These are phyloP conservation scores for Hyphantria cunea DNA, from an alignment of 1,140 invertebrate genomes.

Conservation along the genomic window DNA sequence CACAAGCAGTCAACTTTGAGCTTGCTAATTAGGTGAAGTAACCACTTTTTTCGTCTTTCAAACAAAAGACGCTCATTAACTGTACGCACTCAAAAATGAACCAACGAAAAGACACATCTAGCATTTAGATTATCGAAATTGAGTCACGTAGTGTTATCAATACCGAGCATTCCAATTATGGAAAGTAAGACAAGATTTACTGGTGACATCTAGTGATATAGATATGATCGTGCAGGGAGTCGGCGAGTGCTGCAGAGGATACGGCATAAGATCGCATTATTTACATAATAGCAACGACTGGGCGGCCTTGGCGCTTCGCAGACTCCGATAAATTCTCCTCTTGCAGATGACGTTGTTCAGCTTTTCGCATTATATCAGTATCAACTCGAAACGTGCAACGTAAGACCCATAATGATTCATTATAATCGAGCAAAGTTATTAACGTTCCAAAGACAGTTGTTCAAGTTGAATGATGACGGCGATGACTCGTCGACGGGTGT, in stretches of 20 bases:
- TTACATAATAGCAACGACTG: slow-evolving; percentile 65
- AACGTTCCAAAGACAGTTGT: slow-evolving; percentile 38
- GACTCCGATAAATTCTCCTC: slow-evolving; percentile 39
- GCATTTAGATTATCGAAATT: too few relatives aligned
- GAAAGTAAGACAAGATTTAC: too few relatives aligned
- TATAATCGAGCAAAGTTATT: slow-evolving; percentile 11
- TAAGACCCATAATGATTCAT: slow-evolving; percentile 30
- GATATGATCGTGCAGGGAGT: slow-evolving; percentile 39
- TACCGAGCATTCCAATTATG: too few relatives aligned
- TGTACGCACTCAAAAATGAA: too few relatives aligned
- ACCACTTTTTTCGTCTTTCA: too few relatives aligned
- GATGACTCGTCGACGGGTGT: slow-evolving; percentile 54
- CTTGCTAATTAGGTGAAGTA: too few relatives aligned
- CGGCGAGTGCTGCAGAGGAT: slow-evolving; percentile 39
- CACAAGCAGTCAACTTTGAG: too few relatives aligned
- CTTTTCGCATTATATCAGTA: slow-evolving; percentile 30
- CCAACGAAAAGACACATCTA: too few relatives aligned
- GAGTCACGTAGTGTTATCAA: too few relatives aligned
- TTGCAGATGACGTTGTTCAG: slow-evolving; percentile 30
- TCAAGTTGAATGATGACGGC: slow-evolving; percentile 43
- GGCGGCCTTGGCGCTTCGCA: slow-evolving; percentile 55
- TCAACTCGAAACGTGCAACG: slow-evolving; percentile 17
- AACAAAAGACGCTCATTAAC: too few relatives aligned
- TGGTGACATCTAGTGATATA: too few relatives aligned
- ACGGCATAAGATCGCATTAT: slow-evolving; percentile 52